Base-by-base conservation (phyloP, 2,888 invertebrate genomes). In the Hecatera dysodea region DNA sequence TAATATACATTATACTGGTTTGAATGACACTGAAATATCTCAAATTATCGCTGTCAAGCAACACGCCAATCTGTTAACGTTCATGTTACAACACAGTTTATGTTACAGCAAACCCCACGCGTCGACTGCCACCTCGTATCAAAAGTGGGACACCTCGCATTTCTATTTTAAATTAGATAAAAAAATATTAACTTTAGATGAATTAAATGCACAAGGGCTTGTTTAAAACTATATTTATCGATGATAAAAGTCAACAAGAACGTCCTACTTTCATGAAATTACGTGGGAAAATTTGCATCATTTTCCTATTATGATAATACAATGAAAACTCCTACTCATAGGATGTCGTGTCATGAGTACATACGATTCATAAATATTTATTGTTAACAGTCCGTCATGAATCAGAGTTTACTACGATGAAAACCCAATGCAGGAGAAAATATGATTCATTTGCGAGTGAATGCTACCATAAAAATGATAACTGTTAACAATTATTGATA, bases 81-180 rank as follows among this genome's bases (percentile, higher is more conserved):
- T 77, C 53, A 42, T 17, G 46, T 76, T 78, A 66, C 62, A 80
- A 67, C 56, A 69, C 53, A 55, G 56, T 67, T 70, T 66, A 67
- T 79, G 44, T 62, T 62, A 57, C 64, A 67, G 72, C 46, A 27
- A 29, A 52, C 62, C 75, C 69, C 75, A 72, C 75, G 69, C 67
- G 59, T 17, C 46, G 76, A 42, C 72, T 39, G 19, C 56, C 61
- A 42, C 27, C 42, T 42, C 63, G 42, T 57, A 55, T 67, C 60
- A 66, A 59, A 75, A 70, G 48, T 72, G 44, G 76, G 64, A 19
- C 75, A 69, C 24, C 42, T 50, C 69, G 66, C 66, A 71, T 79
- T 72, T 36, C 56, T 62, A 59, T 67, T 72, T 61, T 70, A 46
- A 72, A 80, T 57, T 67, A 65, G 72, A 75, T 36, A 62, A 48